Base-by-base conservation (phyloP, 2,797 vertebrate species). In the Serranus cabrilla region DNA sequence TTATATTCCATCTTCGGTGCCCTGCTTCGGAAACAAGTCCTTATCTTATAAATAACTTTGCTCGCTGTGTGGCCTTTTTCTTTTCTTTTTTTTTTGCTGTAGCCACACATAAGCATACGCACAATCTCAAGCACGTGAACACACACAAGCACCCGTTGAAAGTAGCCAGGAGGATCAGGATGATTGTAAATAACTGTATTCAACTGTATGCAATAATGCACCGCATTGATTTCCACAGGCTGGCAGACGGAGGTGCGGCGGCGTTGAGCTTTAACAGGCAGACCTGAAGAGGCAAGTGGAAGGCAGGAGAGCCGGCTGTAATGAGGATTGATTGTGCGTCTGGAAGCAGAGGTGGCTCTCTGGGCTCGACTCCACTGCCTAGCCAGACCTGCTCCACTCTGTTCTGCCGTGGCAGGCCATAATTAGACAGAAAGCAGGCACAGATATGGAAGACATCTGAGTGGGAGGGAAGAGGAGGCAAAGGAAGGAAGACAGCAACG, bases 301-400 rank as follows among this genome's bases (percentile, higher is more conserved):
- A 72, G 75, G 80, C 78, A 71, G 80, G 72, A 66, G 73, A 87
- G 78, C 59, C 16, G 39, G 81, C 63, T 69, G 79, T 93, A 93
- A 94, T 92, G 90, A 94, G 90, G 89, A 93, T 90, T 85, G 92
- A 93, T 93, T 85, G 88, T 84, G 82, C 69, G 87, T 92, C 90
- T 91, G 84, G 84, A 86, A 86, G 90, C 79, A 85, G 89, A 87
- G 84, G 86, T 86, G 86, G 86, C 76, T 88, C 84, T 85, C 73
- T 60, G 82, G 74, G 89, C 78, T 87, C 56, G 54, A 85, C 90
- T 86, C 81, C 56, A 67, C 78, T 54, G 86, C 83, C 86, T 78
- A 72, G 87, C 76, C 75, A 84, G 88, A 86, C 82, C 81, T 68
- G 80, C 88, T 88, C 81, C 67, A 23, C 80, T 87, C 79, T 73